Base-by-base conservation (phyloP, 2,888 invertebrate genomes). In the Tetheella fluctuosa region DNA sequence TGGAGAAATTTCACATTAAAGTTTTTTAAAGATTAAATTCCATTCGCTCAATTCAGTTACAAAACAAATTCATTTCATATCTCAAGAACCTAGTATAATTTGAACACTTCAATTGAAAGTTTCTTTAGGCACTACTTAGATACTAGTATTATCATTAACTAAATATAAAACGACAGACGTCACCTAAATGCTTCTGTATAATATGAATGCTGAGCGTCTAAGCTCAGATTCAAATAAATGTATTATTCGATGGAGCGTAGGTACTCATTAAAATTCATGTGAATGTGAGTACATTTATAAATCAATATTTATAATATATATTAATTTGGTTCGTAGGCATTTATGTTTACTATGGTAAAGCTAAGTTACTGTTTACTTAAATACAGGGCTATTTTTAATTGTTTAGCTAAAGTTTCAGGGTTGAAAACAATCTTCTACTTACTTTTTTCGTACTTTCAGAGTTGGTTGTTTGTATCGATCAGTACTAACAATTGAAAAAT, bases 61-160 rank as follows among this genome's bases (percentile, higher is more conserved):
- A 54, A 54, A 54, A 54, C 12, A 54, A 54, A 54, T 23, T 28
- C 54, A 54, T 30, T 54, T 30, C 30, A 17, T 54, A 54, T 62
- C 57, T 70, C 64, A 61, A 64, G 65, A 64, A 71, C 69, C 17
- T 54, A 54, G 28, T 28, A 10, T 17, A 34, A 55, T 71, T 73
- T 80, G 80, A 80, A 80, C 80, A 80, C 81, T 75, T 74, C 68
- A 67, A 70, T 65, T 71, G 56, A 71, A 70, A 67, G 69, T 71
- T 69, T 12, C 15, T 25, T 28, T 30, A 54, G 25, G 15, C 28
- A 53, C 23, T 52, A 52, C 13, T 23, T 52, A 52, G 52, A 15
- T 23, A 17, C 23, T 37, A 52, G 2, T 23, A 52, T n/a, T n/a
- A 28, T 13, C 28, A 25, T 28, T 15, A 25, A 53, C 25, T 53